Evolutionary conservation across 2,113 vertebrate genomes (phyloP).

Genomic region (Nettapus auritus): DNA sequence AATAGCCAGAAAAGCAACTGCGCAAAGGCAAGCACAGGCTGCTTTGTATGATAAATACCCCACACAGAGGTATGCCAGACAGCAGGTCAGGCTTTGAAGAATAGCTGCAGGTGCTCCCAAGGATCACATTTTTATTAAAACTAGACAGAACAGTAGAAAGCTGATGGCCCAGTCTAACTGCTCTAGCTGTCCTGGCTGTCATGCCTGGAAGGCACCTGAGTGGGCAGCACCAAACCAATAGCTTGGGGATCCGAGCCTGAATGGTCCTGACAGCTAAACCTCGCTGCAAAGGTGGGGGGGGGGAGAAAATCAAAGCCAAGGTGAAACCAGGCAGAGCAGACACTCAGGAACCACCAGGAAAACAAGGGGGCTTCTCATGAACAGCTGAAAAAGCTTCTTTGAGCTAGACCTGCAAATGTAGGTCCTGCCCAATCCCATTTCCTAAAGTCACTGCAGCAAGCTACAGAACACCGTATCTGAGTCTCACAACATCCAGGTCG

Average conservation of each 20-base stretch:
- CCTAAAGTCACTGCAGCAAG: background rate
- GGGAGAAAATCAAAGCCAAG: background rate
- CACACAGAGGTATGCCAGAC: background rate
- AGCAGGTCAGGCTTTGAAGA: background rate
- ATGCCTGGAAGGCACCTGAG: background rate
- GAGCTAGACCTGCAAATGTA: background rate
- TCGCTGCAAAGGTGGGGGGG: background rate
- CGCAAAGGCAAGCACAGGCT: background rate
- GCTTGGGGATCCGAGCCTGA: background rate
- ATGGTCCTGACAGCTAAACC: background rate
- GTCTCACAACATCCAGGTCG: rapidly evolving
- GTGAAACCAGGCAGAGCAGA: rapidly evolving
- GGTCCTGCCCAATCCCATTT: background rate
- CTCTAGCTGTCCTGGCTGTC: background rate
- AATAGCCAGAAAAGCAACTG: background rate
- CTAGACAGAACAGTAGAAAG: background rate
- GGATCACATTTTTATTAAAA: background rate
- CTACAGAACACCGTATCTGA: background rate
- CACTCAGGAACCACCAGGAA: background rate
- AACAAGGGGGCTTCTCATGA: background rate
- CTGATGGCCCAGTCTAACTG: background rate
- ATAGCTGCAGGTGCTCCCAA: background rate
- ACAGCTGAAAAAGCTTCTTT: background rate
- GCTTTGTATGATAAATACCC: background rate
- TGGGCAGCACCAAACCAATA: background rate